phyloP scores from a whole-genome alignment of 2,888 invertebrate genomes.

The Leptopterna dolabrata region DNA sequence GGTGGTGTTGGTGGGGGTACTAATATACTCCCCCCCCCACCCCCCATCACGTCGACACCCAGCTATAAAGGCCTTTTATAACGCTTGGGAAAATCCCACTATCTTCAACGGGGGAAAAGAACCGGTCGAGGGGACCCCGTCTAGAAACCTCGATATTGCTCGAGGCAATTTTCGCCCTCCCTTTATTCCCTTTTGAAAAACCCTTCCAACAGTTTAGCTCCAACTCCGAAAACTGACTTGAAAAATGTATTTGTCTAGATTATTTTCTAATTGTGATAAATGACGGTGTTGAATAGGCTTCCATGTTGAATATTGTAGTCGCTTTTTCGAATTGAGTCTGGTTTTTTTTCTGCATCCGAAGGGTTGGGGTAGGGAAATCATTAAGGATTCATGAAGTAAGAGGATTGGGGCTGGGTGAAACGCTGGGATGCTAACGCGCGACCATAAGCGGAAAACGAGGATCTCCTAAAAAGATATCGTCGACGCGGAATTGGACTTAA shows the following conservation, averaged over 20 bases:
- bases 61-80: slow-evolving; percentile 12
- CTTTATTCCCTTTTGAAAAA: neutral
- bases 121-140: neutral
- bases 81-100: slow-evolving; percentile 8
- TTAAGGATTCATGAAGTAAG: slow-evolving; percentile 29
- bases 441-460: slow-evolving; percentile 24
- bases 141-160: slow-evolving; percentile 1
- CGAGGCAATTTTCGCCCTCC: slow-evolving; percentile 12
- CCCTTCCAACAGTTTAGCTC: neutral
- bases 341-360: neutral
- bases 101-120: neutral
- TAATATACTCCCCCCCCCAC: slow-evolving; percentile 37
- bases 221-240: neutral
- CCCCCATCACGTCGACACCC: neutral
- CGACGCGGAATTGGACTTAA: slow-evolving; percentile 5
- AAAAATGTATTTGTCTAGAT: slow-evolving; percentile 32
- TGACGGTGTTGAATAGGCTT: slow-evolving; percentile 34
- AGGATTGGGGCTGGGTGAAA: neutral
- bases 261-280: slow-evolving; percentile 49
- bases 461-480: slow-evolving; percentile 10
- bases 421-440: neutral
- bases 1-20: neutral
- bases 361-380: neutral
- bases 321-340: slow-evolving; percentile 16
- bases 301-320: slow-evolving; percentile 27